phyloP scores from a whole-genome alignment of 2,888 invertebrate genomes.

The Synanthedon myopaeformis region DNA sequence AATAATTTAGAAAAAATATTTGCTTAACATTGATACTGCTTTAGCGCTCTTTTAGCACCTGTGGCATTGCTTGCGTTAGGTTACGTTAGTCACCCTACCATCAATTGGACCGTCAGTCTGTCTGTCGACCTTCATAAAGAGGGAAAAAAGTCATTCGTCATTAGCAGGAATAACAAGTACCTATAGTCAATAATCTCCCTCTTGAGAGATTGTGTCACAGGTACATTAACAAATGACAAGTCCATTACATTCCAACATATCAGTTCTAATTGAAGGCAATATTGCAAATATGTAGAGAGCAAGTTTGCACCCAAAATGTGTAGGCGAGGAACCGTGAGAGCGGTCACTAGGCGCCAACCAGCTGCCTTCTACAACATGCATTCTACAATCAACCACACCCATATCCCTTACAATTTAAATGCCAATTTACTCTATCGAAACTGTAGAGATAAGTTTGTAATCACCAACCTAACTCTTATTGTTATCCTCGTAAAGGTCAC shows the following conservation, averaged over 20 bases:
- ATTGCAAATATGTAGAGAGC: constrained; percentile 16
- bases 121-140: too few species aligned
- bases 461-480: neutral
- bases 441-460: constrained; percentile 10
- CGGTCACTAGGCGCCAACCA: constrained; percentile 23
- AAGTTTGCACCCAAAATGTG: constrained; percentile 19
- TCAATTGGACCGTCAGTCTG: too few species aligned
- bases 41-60: too few species aligned
- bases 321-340: constrained; percentile 44
- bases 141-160: too few species aligned
- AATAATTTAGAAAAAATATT: too few species aligned
- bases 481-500: neutral
- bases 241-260: neutral
- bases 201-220: neutral
- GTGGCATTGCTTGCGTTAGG: too few species aligned
- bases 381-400: constrained; percentile 3
- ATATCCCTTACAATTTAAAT: neutral
- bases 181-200: neutral
- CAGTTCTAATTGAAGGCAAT: neutral
- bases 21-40: too few species aligned
- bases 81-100: too few species aligned
- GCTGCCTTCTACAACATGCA: constrained; percentile 10
- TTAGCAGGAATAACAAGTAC: too few species aligned
- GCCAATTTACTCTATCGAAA: constrained; percentile 11
- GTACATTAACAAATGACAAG: neutral